Percentiles rank a stretch among this genome's conserved stretches.
phyloP scores from a whole-genome alignment of 2,113 vertebrate genomes.

The Zeus faber region DNA sequence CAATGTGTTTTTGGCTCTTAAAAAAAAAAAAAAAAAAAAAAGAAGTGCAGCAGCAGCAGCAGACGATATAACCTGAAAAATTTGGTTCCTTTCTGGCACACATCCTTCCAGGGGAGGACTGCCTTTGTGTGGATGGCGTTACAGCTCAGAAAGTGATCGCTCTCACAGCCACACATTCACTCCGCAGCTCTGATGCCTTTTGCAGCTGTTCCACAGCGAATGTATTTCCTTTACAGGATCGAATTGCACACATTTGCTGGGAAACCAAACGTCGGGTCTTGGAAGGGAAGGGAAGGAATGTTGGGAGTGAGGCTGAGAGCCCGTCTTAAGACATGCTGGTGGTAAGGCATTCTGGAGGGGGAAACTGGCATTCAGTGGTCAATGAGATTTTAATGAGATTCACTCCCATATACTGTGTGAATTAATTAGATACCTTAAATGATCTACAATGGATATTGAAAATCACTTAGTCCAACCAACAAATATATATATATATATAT shows the following conservation, averaged over 20 bases:
- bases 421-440: no score
- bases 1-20: constrained; percentile 3
- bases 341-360: constrained; percentile 3
- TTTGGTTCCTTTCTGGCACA: no score
- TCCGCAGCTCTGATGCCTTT: constrained; percentile 55
- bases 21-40: no score
- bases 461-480: no score
- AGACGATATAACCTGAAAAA: constrained; percentile 26
- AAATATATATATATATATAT: no score
- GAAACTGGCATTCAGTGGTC: constrained; percentile 14
- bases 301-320: constrained; percentile 14
- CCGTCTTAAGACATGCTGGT: constrained; percentile 21
- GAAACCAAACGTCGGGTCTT: constrained; percentile 23
- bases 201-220: constrained; percentile 53
- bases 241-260: constrained; percentile 36
- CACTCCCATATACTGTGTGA: no score
- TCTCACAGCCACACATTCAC: constrained; percentile 13
- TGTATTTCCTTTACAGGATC: constrained; percentile 36
- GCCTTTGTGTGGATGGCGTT: neutral
- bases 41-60: no score
- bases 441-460: no score
- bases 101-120: no score
- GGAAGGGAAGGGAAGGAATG: constrained; percentile 27
- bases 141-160: constrained; percentile 40
- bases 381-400: constrained; percentile 27